Percentiles rank a stretch among this genome's conserved stretches.
Conservation (phyloP, 2,888 invertebrate genomes). For the Leptodirus hochenwartii region DNA sequence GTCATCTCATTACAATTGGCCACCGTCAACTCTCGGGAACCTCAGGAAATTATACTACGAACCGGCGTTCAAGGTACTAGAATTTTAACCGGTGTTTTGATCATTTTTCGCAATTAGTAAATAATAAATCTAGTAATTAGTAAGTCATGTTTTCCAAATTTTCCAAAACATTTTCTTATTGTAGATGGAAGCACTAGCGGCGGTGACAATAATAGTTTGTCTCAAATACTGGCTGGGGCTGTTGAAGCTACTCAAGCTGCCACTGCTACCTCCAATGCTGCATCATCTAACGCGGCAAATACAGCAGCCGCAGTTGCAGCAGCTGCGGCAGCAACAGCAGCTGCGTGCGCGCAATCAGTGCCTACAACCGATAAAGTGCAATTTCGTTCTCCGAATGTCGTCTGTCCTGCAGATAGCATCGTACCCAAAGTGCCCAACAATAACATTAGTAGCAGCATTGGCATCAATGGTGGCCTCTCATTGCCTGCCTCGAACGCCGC, state of each 20-base stretch:
- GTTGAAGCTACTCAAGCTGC: background rate
- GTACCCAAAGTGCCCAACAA: slow-evolving; percentile 25
- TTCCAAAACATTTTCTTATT: slow-evolving; percentile 4
- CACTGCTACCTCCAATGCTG: background rate
- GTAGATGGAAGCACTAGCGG: slow-evolving; percentile 7
- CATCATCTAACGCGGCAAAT: slow-evolving; percentile 5
- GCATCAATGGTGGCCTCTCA: no score
- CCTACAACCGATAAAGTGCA: slow-evolving; percentile 23
- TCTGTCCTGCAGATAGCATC: slow-evolving; percentile 56
- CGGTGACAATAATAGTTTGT: no score
- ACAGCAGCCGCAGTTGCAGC: slow-evolving; percentile 5
- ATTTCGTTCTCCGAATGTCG: slow-evolving; percentile 62
- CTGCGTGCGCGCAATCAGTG: slow-evolving; percentile 8
- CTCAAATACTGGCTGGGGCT: background rate
- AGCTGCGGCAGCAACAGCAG: slow-evolving; percentile 9
- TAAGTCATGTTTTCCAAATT: background rate
- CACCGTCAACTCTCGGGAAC: slow-evolving; percentile 43
- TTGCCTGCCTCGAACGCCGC: slow-evolving; percentile 13
- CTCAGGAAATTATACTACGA: slow-evolving; percentile 50
- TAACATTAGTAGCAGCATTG: slow-evolving; percentile 14
- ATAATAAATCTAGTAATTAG: background rate
- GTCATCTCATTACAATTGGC: slow-evolving; percentile 48
- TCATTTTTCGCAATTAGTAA: background rate
- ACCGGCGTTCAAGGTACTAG: slow-evolving; percentile 28
- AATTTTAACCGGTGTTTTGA: slow-evolving; percentile 2